Evolutionary conservation across 2,888 invertebrate genomes (phyloP).

Genomic region (Hyles lineata): DNA sequence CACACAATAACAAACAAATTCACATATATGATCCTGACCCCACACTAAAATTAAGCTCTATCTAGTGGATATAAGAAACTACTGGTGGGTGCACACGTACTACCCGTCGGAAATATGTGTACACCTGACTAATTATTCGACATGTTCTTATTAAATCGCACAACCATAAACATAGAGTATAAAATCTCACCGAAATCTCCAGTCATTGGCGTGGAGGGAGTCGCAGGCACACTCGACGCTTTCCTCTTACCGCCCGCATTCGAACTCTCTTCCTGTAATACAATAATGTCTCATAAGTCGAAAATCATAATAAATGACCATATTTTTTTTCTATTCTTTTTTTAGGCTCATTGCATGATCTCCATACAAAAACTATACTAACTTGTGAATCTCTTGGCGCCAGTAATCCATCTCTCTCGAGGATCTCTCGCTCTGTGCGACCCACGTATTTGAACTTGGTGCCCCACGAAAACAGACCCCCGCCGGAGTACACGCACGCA

Average conservation of each 20-base stretch:
- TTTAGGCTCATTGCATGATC: too few relatives aligned
- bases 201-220: slow-evolving; percentile 93
- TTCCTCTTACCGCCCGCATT: slow-evolving; percentile 87
- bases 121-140: too few relatives aligned
- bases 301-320: too few relatives aligned
- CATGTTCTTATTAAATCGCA: too few relatives aligned
- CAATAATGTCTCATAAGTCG: background rate
- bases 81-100: too few relatives aligned
- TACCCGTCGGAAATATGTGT: too few relatives aligned
- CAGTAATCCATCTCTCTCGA: slow-evolving; percentile 89
- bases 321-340: background rate
- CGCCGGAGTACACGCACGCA: slow-evolving; percentile 94
- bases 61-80: too few relatives aligned
- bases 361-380: slow-evolving; percentile 43
- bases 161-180: too few relatives aligned
- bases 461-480: slow-evolving; percentile 96
- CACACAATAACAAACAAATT: background rate
- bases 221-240: slow-evolving; percentile 94
- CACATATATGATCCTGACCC: too few relatives aligned
- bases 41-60: too few relatives aligned
- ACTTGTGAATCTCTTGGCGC: slow-evolving; percentile 83
- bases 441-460: slow-evolving; percentile 97
- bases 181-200: slow-evolving; percentile 85
- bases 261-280: slow-evolving; percentile 64
- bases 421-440: slow-evolving; percentile 95